Base-by-base conservation (phyloP, 2,113 vertebrate species). In the Reinhardtius hippoglossoides region DNA sequence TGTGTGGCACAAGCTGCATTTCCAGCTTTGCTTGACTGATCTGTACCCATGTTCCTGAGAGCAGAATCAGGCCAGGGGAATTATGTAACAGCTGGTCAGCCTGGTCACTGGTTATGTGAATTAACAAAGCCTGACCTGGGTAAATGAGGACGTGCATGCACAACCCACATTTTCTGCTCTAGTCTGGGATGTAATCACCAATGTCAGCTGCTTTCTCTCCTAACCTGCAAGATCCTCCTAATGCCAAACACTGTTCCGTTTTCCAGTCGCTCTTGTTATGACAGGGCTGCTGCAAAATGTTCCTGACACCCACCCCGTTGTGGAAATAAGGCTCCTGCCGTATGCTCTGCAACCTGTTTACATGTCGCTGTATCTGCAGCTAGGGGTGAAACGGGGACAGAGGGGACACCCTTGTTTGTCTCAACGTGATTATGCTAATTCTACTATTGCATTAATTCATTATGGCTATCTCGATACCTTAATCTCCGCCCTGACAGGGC, bases 51-150 rank as follows among this genome's bases (percentile, higher is more conserved):
- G 76, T 67, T 63, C 72, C 75, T 27, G 5, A 78, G 75, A 80
- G 46, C 18, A 57, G 67, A 88, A 82, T 67, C 80, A 71, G 80
- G 85, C 46, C 82, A 76, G 74, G 67, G 46, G 74, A 78, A 79
- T 92, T 86, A 91, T 89, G 82, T 90, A 92, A 93, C 91, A 92
- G 85, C 89, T 91, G 92, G 83, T 81, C 88, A 84, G 77, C 77
- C 80, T 86, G 73, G 81, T 85, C 70, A 79, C 54, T 76, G 77
- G 55, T 84, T 84, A 82, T 90, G 79, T 87, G 69, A 87, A 88
- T 84, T 77, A 87, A 85, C 74, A 88, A 84, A 83, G 78, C 72
- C 76, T 88, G 81, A 80, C 18, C 8, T 23, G 52, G 54, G 54
- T 13, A 73, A 84, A 64, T 60, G 73, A 85, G 77, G 74, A 81